Conservation (phyloP, 2,888 invertebrate species). For the Sesia apiformis region DNA sequence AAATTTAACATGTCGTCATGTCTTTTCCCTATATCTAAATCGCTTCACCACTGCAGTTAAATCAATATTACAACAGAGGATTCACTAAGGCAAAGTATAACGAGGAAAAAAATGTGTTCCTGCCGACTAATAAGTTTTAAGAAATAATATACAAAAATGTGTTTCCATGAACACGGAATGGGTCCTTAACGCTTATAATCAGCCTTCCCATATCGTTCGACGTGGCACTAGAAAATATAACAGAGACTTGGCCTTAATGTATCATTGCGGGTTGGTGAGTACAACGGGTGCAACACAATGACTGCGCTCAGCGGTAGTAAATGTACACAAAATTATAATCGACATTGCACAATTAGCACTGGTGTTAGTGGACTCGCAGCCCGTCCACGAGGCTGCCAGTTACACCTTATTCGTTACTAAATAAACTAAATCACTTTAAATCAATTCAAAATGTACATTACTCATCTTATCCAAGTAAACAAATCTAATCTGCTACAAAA, state of each 20-base stretch:
- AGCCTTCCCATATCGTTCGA: constrained; percentile 48
- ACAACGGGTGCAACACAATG: constrained; percentile 7
- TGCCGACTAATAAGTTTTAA: constrained; percentile 47
- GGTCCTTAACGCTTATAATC: constrained; percentile 48
- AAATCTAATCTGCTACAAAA: constrained; percentile 74
- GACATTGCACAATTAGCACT: constrained; percentile 67
- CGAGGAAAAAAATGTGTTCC: constrained; percentile 52
- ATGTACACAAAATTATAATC: constrained; percentile 15
- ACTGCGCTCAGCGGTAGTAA: constrained; percentile 1
- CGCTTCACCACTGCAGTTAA: constrained; percentile 66
- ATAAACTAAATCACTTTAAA: constrained; percentile 75
- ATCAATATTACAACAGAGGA: constrained; percentile 53
- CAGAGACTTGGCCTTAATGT: constrained; percentile 23
- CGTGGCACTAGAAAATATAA: constrained; percentile 35
- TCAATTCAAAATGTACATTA: constrained; percentile 74
- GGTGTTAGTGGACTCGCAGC: constrained; percentile 52
- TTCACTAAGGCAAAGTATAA: constrained; percentile 63
- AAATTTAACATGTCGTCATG: constrained; percentile 72
- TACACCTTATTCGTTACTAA: constrained; percentile 68
- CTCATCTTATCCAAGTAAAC: constrained; percentile 66
- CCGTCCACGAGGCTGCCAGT: constrained; percentile 59
- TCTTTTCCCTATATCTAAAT: constrained; percentile 72
- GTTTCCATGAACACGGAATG: constrained; percentile 60
- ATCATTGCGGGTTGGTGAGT: constrained; percentile 12
- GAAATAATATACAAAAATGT: constrained; percentile 58